Base-by-base conservation (phyloP, 2,888 invertebrate genomes). In the Drosophila macrospina region DNA sequence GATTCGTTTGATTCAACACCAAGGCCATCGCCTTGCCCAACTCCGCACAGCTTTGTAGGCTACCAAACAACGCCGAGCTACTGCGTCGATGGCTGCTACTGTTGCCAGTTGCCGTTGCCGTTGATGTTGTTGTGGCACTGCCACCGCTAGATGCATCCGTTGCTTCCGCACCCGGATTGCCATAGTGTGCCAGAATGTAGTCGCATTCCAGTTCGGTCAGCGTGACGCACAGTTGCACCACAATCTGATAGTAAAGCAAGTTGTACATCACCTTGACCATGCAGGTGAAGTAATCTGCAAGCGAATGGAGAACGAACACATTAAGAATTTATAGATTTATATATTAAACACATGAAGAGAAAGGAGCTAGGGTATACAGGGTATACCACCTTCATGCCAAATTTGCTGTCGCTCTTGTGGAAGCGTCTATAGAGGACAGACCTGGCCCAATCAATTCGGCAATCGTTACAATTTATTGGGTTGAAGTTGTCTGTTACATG, bases 181-280 rank as follows among this genome's bases (percentile, higher is more conserved):
- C 62, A n/a, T 90, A 92, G 64, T 90, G 89, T 26, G 82, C 72
- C 74, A 92, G 91, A 32, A 94, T 92, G 66, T 93, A 93, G 26
- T 93, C 93, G 59, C 96, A 94, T 80, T 95, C 95, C 41, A 93
- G 93, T 45, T 95, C 94, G 39, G 94, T 94, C 88, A 96, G 93
- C 73, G 93, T 93, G 72, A 95, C 95, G 59, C 95, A 95, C 71
- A 97, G 93, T 92, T 97, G 96, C 56, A 96, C 94, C 73, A 98
- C 94, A 48, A 97, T 95, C 94, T 98, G 98, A 92, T 98, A 96
- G 93, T 97, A 98, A 68, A 96, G 93, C 72, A 98, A 94, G 91
- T 98, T 97, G 93, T 97, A 98, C 75, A 98, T 94, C 74, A 96
- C 95, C 91, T 96, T 96, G 2, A 98, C 96, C 86, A 98, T 95